These are phyloP conservation scores for Chiloscyllium plagiosum DNA, from an alignment of 2,113 vertebrate genomes.

Conservation along the genomic window DNA sequence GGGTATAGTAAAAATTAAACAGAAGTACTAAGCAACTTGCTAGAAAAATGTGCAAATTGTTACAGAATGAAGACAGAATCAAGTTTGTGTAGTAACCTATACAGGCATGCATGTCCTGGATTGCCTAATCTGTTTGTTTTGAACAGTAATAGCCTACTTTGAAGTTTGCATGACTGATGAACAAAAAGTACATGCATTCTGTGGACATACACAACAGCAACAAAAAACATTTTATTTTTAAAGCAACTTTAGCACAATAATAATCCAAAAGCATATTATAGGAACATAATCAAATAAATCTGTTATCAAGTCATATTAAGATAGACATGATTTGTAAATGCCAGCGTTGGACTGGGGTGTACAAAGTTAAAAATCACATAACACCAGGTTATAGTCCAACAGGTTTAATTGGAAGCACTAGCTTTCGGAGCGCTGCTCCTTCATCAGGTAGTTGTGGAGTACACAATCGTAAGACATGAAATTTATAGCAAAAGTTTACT, in stretches of 20 bases:
- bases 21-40: background rate
- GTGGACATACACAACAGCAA: background rate
- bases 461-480: no score
- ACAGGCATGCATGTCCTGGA: background rate
- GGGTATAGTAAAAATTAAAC: background rate
- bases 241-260: background rate
- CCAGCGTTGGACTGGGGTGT: no score
- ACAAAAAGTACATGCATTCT: background rate
- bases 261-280: background rate
- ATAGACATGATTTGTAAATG: background rate
- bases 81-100: background rate
- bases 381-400: no score
- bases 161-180: background rate
- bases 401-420: no score
- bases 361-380: no score
- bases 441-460: no score
- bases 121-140: background rate
- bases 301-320: background rate
- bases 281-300: background rate
- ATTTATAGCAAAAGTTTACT: no score
- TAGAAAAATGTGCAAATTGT: background rate
- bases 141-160: background rate
- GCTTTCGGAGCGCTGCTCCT: no score
- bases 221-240: background rate
- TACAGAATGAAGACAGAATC: background rate